These are phyloP conservation scores for Lates japonicus DNA, from an alignment of 2,797 vertebrate species.

Conservation along the genomic window DNA sequence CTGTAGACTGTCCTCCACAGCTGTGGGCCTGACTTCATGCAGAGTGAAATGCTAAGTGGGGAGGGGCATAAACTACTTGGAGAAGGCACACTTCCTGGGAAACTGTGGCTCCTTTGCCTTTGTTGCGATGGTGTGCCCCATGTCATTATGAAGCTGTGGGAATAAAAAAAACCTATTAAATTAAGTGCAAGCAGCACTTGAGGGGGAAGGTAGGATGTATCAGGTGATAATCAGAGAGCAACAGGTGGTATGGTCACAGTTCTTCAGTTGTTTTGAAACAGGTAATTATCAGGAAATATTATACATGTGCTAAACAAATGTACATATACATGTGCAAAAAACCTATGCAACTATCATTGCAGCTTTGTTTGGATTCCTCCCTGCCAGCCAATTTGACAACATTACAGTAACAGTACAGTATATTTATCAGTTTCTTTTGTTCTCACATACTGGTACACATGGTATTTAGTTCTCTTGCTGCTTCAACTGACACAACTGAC, in stretches of 20 bases:
- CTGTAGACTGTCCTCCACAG: constrained; percentile 17
- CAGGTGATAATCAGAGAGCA: constrained; percentile 3
- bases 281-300: constrained; percentile 3
- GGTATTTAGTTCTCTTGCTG: background rate
- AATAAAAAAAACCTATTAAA: background rate
- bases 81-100: background rate
- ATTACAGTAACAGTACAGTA: too few species aligned
- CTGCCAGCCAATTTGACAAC: too few species aligned
- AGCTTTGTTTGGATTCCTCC: too few species aligned
- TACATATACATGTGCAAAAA: background rate
- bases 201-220: background rate
- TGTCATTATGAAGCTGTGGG: background rate
- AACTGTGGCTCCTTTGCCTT: background rate
- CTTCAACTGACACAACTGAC: background rate
- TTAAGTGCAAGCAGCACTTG: background rate
- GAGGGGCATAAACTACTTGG: background rate
- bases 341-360: background rate
- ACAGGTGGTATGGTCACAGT: background rate
- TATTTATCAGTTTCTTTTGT: background rate
- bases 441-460: background rate
- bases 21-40: constrained; percentile 12
- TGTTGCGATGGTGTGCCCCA: background rate
- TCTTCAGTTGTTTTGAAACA: constrained; percentile 1
- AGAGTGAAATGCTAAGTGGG: constrained; percentile 20
- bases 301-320: background rate